phyloP scores from a whole-genome alignment of 2,888 invertebrate species.

The Metellina segmentata region DNA sequence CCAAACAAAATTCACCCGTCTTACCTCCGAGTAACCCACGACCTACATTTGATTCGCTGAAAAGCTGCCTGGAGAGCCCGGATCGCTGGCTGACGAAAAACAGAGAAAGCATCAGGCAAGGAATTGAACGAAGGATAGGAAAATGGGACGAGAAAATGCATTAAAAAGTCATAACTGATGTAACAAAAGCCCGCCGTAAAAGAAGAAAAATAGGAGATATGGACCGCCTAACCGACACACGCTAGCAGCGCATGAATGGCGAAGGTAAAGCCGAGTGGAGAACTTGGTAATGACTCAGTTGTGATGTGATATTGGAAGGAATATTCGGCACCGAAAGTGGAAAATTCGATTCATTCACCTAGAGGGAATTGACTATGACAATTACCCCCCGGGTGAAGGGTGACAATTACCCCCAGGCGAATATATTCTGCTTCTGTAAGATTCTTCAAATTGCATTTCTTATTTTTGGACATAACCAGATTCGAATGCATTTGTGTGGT shows the following conservation, averaged over 20 bases:
- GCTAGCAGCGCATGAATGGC: background rate
- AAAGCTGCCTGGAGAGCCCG: background rate
- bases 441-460: too few species aligned
- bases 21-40: background rate
- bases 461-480: too few species aligned
- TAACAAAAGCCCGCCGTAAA: conserved; percentile 9
- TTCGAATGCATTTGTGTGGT: too few species aligned
- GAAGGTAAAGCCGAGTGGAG: background rate
- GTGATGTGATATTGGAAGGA: background rate
- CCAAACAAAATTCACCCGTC: background rate
- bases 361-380: background rate
- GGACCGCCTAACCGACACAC: background rate
- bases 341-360: background rate
- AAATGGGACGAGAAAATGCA: background rate
- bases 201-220: conserved; percentile 17
- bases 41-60: background rate
- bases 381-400: background rate
- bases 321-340: too few species aligned
- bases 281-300: conserved; percentile 20
- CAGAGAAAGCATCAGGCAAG: background rate
- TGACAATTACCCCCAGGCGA: too few species aligned
- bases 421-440: too few species aligned
- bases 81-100: background rate
- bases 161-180: conserved; percentile 24
- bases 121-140: background rate